Conservation (phyloP, 2,797 vertebrate genomes). For the Tinamus major region DNA sequence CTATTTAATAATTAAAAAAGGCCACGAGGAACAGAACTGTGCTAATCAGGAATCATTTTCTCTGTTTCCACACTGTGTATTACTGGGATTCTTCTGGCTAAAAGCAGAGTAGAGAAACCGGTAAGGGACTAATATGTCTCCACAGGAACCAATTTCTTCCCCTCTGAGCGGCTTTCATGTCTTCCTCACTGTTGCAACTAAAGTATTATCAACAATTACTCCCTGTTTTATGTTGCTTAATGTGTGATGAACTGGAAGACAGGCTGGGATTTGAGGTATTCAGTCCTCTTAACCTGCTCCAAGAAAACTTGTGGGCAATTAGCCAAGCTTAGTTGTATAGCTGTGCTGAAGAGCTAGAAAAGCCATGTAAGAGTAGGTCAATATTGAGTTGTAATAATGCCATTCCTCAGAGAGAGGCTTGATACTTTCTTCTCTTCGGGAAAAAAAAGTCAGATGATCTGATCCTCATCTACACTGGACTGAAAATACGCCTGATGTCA, state of each 20-base stretch:
- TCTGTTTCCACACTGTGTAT: not conserved
- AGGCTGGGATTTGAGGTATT: not conserved
- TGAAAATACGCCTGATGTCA: not conserved
- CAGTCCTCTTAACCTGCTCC: not conserved
- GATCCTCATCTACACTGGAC: not conserved
- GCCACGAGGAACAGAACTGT: not conserved
- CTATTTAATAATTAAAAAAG: not conserved
- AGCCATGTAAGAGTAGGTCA: not conserved
- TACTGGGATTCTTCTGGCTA: not conserved
- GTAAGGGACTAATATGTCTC: not conserved
- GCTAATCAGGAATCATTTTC: not conserved
- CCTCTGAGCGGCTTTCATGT: not conserved
- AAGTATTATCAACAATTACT: accelerated
- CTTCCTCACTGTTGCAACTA: not conserved
- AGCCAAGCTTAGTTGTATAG: not conserved
- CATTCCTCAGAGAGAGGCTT: not conserved
- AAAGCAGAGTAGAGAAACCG: not conserved
- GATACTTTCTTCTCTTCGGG: not conserved
- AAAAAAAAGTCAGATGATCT: not conserved
- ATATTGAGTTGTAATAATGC: not conserved
- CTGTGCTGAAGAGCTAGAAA: not conserved
- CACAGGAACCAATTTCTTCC: not conserved
- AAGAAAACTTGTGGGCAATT: not conserved
- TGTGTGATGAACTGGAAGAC: not conserved
- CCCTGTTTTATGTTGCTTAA: not conserved